A percentile compares a stretch with the other conserved stretches of the same genome.
These are phyloP conservation scores for Hydropsyche betteni DNA, from an alignment of 2,888 invertebrate species.

Conservation along the genomic window DNA sequence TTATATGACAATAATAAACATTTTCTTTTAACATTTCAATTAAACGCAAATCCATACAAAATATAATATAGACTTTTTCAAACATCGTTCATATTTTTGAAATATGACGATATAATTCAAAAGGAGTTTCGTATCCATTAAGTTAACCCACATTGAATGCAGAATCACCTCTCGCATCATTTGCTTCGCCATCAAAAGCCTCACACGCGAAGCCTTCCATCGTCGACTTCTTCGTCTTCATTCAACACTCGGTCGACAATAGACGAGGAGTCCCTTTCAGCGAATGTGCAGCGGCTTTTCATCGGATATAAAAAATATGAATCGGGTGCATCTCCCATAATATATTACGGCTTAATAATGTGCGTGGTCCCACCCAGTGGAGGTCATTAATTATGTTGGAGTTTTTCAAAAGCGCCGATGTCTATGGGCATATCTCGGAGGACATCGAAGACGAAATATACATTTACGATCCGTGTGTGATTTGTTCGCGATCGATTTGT, in stretches of 20 bases:
- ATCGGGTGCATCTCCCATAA: slow-evolving; percentile 2
- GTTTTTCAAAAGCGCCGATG: slow-evolving; percentile 5
- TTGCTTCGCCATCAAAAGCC: slow-evolving; percentile 37
- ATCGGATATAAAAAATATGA: background rate
- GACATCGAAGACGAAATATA: background rate
- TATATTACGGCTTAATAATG: slow-evolving; percentile 11
- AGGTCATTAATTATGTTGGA: slow-evolving; percentile 17
- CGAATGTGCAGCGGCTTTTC: background rate
- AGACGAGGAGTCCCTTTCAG: slow-evolving; percentile 3
- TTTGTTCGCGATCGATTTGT: slow-evolving; percentile 35
- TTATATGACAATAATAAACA: background rate
- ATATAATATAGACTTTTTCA: background rate
- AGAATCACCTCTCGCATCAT: slow-evolving; percentile 43
- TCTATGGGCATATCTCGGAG: background rate
- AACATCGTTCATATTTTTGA: background rate
- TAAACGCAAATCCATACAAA: background rate
- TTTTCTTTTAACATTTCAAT: background rate
- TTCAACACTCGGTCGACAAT: slow-evolving; percentile 37
- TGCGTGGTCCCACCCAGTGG: background rate
- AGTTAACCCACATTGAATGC: slow-evolving; percentile 41
- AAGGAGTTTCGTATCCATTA: slow-evolving; percentile 44
- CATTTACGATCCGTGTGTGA: slow-evolving; percentile 31
- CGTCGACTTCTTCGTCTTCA: slow-evolving; percentile 13
- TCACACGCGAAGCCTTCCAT: slow-evolving; percentile 30
- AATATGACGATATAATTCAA: slow-evolving; percentile 36